Evolutionary conservation across 2,888 invertebrate genomes (phyloP).

Genomic region (Lycophotia porphyrea): DNA sequence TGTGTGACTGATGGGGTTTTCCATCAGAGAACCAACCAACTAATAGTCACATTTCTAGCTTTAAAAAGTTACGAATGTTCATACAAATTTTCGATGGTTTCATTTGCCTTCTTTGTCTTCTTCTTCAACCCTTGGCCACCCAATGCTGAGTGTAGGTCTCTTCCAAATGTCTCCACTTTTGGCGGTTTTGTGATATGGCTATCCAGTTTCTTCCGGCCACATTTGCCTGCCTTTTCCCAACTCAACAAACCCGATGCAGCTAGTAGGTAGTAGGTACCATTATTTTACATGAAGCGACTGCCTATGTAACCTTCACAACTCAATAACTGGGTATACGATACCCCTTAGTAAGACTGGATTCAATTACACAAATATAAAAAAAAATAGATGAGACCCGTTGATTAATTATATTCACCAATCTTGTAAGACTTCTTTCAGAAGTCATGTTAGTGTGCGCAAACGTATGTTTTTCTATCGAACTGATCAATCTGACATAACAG

Average conservation of each 20-base stretch:
- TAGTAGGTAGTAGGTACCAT: no score
- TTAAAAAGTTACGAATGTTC: neutral
- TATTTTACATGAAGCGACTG: no score
- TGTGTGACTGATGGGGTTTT: neutral
- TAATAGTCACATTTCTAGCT: neutral
- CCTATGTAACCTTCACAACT: no score
- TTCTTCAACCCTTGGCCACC: no score
- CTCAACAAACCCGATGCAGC: no score
- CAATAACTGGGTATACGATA: no score
- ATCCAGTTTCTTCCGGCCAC: no score
- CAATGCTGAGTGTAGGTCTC: no score
- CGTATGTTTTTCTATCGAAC: neutral
- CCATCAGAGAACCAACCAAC: neutral
- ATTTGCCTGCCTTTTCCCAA: no score
- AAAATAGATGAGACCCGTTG: neutral
- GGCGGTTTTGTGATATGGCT: no score
- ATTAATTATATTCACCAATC: slow-evolving; percentile 19
- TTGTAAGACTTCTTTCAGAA: slow-evolving; percentile 24
- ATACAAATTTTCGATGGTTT: neutral
- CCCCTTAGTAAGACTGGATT: neutral
- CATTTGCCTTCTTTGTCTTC: no score
- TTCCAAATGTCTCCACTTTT: no score
- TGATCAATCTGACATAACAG: slow-evolving; percentile 38
- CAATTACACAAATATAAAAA: neutral
- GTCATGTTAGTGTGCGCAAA: slow-evolving; percentile 16